Conservation (phyloP, 1,140 invertebrate genomes). For the Aphelenchoides fujianensis region DNA sequence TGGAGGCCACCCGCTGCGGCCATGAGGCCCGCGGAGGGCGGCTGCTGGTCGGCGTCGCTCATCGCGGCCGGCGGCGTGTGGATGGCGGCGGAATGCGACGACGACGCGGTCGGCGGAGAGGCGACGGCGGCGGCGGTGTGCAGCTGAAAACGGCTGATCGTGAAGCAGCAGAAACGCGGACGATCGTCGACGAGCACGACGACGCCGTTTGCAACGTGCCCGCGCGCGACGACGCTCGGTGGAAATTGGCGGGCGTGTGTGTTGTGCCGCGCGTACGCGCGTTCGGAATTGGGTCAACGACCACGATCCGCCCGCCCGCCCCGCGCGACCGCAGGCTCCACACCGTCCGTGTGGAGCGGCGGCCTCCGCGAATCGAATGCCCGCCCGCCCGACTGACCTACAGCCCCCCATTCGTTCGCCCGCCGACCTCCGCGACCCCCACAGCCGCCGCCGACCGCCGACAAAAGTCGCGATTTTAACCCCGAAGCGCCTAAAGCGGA, state of each 20-base stretch:
- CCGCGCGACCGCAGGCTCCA: background rate
- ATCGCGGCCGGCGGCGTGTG: background rate
- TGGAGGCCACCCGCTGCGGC: too few species aligned
- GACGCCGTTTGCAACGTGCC: too few species aligned
- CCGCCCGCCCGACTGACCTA: background rate
- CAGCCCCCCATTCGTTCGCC: background rate
- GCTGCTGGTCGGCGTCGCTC: background rate
- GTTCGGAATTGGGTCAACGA: constrained; percentile 4
- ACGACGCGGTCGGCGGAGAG: too few species aligned
- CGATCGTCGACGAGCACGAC: background rate
- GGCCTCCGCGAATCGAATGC: background rate
- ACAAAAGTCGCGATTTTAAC: too few species aligned
- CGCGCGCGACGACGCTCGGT: too few species aligned
- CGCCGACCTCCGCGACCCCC: background rate
- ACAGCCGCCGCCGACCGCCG: too few species aligned
- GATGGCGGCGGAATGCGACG: too few species aligned
- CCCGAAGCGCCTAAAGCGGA: too few species aligned
- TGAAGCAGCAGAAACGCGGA: background rate
- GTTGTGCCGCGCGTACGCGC: background rate
- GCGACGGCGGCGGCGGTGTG: too few species aligned
- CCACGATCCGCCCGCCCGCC: background rate
- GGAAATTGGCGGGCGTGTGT: too few species aligned
- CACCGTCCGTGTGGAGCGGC: too few species aligned
- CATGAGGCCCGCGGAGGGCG: too few species aligned
- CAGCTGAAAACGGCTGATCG: background rate